Evolutionary conservation across 2,797 vertebrate genomes (phyloP).

Genomic region (Cossypha caffra): DNA sequence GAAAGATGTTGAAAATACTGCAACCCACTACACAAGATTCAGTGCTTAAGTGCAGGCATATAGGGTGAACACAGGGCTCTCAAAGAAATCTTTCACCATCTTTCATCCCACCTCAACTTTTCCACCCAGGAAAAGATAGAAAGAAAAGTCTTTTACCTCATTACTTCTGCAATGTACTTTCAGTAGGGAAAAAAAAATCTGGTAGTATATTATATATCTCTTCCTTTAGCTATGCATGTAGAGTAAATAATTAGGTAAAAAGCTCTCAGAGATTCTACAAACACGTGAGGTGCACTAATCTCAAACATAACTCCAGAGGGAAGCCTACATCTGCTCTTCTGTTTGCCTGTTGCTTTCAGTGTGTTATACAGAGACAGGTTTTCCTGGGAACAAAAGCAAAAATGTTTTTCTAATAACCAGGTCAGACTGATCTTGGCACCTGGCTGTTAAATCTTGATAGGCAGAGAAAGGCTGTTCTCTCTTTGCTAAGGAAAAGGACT

Average conservation of each 20-base stretch:
- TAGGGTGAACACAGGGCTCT: neutral
- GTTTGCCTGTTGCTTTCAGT: neutral
- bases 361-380: neutral
- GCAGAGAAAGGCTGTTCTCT: neutral
- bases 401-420: neutral
- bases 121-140: neutral
- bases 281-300: neutral
- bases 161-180: neutral
- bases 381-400: neutral
- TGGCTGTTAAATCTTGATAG: neutral
- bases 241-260: neutral
- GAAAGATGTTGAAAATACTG: neutral
- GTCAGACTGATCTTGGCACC: neutral
- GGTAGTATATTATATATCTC: neutral
- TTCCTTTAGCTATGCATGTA: neutral
- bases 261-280: neutral
- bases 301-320: neutral
- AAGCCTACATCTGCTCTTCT: neutral
- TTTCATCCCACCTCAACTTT: neutral
- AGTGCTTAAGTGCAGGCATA: neutral
- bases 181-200: neutral
- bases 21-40: neutral
- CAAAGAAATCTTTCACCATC: neutral
- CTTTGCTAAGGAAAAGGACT: neutral
- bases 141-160: neutral